phyloP scores from a whole-genome alignment of 2,888 invertebrate species.

The Blastobasis lacticolella region DNA sequence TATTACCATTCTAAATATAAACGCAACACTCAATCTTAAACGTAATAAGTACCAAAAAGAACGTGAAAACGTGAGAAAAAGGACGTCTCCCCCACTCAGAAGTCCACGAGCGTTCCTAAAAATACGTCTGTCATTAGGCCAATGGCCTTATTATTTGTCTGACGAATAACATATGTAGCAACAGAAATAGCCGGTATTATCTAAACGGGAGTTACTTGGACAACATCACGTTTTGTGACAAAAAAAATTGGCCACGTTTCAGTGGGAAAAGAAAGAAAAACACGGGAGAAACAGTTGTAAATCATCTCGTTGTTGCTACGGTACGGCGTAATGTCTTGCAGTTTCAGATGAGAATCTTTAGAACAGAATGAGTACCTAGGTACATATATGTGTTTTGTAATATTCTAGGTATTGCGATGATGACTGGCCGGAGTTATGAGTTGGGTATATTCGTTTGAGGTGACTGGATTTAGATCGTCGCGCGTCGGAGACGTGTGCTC shows the following conservation, averaged over 20 bases:
- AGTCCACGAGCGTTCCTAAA: slow-evolving; percentile 19
- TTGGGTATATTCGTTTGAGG: too few relatives aligned
- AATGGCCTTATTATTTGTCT: slow-evolving; percentile 70
- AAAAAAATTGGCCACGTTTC: slow-evolving; percentile 58
- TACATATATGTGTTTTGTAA: too few relatives aligned
- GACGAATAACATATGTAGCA: slow-evolving; percentile 68
- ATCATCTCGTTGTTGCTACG: slow-evolving; percentile 27
- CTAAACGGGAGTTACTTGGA: slow-evolving; percentile 53
- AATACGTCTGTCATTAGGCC: slow-evolving; percentile 64
- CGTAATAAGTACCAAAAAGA: background rate
- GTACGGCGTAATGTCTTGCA: too few relatives aligned
- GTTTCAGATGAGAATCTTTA: too few relatives aligned
- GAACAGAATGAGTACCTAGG: too few relatives aligned
- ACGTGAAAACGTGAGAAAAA: slow-evolving; percentile 16
- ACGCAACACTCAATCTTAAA: too few relatives aligned
- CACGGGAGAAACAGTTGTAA: slow-evolving; percentile 33
- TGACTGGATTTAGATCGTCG: too few relatives aligned
- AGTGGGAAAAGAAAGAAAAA: slow-evolving; percentile 34
- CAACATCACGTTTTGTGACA: slow-evolving; percentile 36
- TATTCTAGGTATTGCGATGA: too few relatives aligned
- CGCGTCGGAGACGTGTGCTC: too few relatives aligned
- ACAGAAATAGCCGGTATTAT: slow-evolving; percentile 66
- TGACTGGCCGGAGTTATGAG: too few relatives aligned
- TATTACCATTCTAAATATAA: too few relatives aligned
- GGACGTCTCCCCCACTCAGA: slow-evolving; percentile 21